These are phyloP conservation scores for Phrixothrix hirtus DNA, from an alignment of 2,888 invertebrate species.

Conservation along the genomic window DNA sequence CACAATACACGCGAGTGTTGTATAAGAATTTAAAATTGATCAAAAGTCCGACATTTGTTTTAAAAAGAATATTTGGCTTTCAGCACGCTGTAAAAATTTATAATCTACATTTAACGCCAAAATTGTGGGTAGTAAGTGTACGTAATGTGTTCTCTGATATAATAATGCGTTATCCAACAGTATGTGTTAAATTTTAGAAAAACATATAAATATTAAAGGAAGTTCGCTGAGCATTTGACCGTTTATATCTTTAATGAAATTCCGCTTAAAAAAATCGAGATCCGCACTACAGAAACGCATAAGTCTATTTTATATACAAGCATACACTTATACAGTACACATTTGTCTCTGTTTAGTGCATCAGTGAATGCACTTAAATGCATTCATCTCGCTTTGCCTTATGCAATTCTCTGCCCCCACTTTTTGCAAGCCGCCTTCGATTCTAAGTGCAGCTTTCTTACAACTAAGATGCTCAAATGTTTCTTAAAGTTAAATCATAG, in stretches of 20 bases:
- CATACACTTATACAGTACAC: slow-evolving; percentile 33
- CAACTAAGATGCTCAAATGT: slow-evolving; percentile 53
- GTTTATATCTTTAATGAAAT: neutral
- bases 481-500: slow-evolving; percentile 52
- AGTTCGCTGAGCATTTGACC: neutral
- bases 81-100: too few species aligned
- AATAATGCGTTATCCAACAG: too few species aligned
- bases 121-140: too few species aligned
- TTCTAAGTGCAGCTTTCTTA: slow-evolving; percentile 43
- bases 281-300: slow-evolving; percentile 36
- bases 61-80: too few species aligned
- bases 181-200: neutral
- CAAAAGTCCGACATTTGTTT: too few species aligned
- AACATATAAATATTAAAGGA: neutral
- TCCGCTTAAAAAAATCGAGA: slow-evolving; percentile 35
- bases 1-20: too few species aligned
- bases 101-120: too few species aligned
- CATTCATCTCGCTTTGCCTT: slow-evolving; percentile 37
- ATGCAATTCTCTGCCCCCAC: slow-evolving; percentile 44
- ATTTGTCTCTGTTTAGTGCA: slow-evolving; percentile 32
- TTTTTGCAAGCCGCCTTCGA: slow-evolving; percentile 36
- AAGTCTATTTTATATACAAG: slow-evolving; percentile 34
- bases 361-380: slow-evolving; percentile 29
- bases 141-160: too few species aligned
- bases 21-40: too few species aligned